Conservation (phyloP, 2,113 vertebrate species). For the Perca schrenkii region DNA sequence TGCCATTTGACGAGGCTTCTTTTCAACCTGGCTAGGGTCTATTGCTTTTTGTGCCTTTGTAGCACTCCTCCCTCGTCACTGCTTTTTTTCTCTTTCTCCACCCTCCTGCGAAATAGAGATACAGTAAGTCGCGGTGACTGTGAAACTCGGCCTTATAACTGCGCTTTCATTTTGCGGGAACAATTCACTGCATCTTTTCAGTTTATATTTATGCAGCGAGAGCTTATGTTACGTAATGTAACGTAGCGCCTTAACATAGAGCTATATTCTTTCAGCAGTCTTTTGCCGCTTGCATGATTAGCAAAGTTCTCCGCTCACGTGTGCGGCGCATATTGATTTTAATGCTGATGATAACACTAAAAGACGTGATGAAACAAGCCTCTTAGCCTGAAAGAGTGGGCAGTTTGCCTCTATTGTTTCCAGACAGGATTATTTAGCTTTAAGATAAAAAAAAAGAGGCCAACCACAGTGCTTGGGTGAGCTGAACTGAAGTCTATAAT, state of each 20-base stretch:
- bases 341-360: constrained; percentile 23
- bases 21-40: constrained; percentile 27
- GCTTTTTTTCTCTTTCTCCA: constrained; percentile 13
- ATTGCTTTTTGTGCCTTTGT: constrained; percentile 34
- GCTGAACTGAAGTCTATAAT: constrained; percentile 71
- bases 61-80: constrained; percentile 34
- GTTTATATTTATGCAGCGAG: constrained; percentile 5
- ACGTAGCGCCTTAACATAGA: constrained; percentile 9
- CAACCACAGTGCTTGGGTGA: constrained; percentile 57
- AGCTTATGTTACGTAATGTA: constrained; percentile 25
- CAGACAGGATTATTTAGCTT: constrained; percentile 65
- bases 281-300: constrained; percentile 15
- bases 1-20: constrained; percentile 47
- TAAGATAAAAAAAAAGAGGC: constrained; percentile 64
- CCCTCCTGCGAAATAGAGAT: constrained; percentile 23
- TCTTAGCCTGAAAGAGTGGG: constrained; percentile 45
- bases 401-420: constrained; percentile 51
- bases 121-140: constrained; percentile 24
- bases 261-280: background rate
- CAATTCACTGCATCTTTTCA: background rate
- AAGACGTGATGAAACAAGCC: constrained; percentile 51
- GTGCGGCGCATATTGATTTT: constrained; percentile 55
- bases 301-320: constrained; percentile 48
- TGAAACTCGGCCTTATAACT: background rate
- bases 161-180: constrained; percentile 25